Base-by-base conservation (phyloP, 2,113 vertebrate species). In the Silurus glanis region DNA sequence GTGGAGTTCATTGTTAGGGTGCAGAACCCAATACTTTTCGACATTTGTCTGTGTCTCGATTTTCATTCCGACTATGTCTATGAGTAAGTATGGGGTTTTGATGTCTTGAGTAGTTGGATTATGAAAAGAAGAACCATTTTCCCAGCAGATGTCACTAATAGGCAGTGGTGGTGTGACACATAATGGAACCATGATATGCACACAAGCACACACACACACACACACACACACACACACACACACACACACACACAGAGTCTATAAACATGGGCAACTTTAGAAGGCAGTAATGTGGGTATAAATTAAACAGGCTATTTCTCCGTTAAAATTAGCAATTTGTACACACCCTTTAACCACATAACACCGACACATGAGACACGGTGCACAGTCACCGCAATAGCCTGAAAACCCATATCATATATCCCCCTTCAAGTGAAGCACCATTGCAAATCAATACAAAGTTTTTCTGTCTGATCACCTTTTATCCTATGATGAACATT, bases 141-240 rank as follows among this genome's bases (percentile, higher is more conserved):
- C 90, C 89, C 90, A 91, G 88, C 83, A 90, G 90, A 90, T 91
- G 91, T 91, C 91, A 89, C 86, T 85, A 86, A 90, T 87, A 93
- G 90, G 90, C 91, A 92, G 87, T 83, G 88, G 85, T 90, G 89
- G 83, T 89, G 83, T 90, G 83, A 71, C 66, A 64, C 25, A 66
- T n/a, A 47, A 47, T 58, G 21, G 58, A 75, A n/a, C 49, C 51
- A 9, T 21, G 19, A 4, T 51, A 71, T 25, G 28, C 14, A 79
- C 19, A 83, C 64, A 58, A 45, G 53, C 59, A 82, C 59, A 82
- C 59, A 81, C 80, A 86, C 80, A 83, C 53, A 86, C 72, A 78
- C 9, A 80, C 78, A 81, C 75, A 78, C 51, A 56, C 51, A 78
- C 75, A 78, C 58, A 86, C 80, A 83, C 51, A 83, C 85, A 80